Evolutionary conservation across 2,797 vertebrate genomes (phyloP), one percentile per base, ranked within the genome.

Genomic region (Catostomus latipinnis): DNA sequence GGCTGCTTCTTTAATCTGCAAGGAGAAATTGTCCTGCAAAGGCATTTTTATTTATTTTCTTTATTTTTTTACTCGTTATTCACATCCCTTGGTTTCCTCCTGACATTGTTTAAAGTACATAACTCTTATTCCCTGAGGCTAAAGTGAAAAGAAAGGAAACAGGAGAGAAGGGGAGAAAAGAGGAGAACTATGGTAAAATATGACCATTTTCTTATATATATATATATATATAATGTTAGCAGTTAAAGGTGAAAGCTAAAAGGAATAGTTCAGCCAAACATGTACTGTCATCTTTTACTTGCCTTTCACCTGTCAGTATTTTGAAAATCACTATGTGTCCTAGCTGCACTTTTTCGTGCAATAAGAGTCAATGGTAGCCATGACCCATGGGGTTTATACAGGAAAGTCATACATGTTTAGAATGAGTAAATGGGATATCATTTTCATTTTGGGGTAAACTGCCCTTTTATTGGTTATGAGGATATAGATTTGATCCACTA

Each of bases 11-110:
- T 77, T 77, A 77, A 77, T 77, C 75, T 61, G 46, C 62, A 72
- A 67, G 78, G 54, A 73, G 13, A 61, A 43, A 8, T 53, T 81
- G 71, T 69, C 71, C 72, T 54, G 57, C 65, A 81, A 68, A 80
- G 48, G 12, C 2, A 2, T 46, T 57, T 80, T 80, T 53, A 18
- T 22, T 22, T 22, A 22, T 22, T 1, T 22, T 22, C 22, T 22
- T 80, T 67, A 67, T 57, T 50, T 43, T 5, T 22, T 79, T 79
- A 63, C n/a, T 57, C 48, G 22, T 79, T 79, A 63, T 22, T 57
- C 48, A 52, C 75, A 12, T 58, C 62, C 70, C 45, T 50, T 12
- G 18, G 70, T 62, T 66, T 73, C 53, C 13, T 49, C 53, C 9
- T 73, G 53, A 50, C 70, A 58, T 72, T 72, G 34, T 76, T 45